Conservation (phyloP, 2,888 invertebrate species). For the Melinopterus prodromus region DNA sequence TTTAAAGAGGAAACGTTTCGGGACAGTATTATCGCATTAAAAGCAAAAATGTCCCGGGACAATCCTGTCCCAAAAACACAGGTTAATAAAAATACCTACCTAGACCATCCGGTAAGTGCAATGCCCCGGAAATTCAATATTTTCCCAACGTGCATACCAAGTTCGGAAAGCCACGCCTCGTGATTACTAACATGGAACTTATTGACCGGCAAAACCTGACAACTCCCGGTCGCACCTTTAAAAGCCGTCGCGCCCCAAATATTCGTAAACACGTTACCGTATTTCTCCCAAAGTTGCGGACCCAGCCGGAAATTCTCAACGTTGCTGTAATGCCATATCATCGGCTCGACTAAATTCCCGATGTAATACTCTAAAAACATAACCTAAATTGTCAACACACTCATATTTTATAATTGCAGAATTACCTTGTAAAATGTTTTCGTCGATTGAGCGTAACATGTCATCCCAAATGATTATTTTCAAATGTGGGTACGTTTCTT, state of each 20-base stretch:
- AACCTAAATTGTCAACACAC: not conserved
- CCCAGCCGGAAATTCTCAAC: constrained; percentile 65
- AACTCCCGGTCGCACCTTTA: constrained; percentile 85
- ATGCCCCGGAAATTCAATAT: constrained; percentile 69
- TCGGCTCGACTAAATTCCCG: constrained; percentile 70
- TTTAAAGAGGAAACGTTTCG: not conserved
- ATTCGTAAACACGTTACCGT: constrained; percentile 71
- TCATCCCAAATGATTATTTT: constrained; percentile 87
- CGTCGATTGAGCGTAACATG: constrained; percentile 74
- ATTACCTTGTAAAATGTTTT: constrained; percentile 66
- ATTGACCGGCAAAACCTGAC: constrained; percentile 72
- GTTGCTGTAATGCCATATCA: constrained; percentile 74
- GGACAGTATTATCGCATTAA: not conserved
- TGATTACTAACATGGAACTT: constrained; percentile 80
- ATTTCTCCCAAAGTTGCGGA: constrained; percentile 70
- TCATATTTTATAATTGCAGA: not conserved
- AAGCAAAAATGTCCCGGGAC: no score
- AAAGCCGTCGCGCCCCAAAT: constrained; percentile 85
- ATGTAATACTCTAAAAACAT: constrained; percentile 65
- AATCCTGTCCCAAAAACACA: no score
- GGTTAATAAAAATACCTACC: constrained; percentile 62
- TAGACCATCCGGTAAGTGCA: constrained; percentile 78
- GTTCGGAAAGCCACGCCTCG: constrained; percentile 72
- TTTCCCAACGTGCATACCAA: constrained; percentile 62
- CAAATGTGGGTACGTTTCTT: constrained; percentile 68